Evolutionary conservation across 2,888 invertebrate species (phyloP), one percentile per base, ranked within the genome.

Genomic region (Isotomurus palustris): DNA sequence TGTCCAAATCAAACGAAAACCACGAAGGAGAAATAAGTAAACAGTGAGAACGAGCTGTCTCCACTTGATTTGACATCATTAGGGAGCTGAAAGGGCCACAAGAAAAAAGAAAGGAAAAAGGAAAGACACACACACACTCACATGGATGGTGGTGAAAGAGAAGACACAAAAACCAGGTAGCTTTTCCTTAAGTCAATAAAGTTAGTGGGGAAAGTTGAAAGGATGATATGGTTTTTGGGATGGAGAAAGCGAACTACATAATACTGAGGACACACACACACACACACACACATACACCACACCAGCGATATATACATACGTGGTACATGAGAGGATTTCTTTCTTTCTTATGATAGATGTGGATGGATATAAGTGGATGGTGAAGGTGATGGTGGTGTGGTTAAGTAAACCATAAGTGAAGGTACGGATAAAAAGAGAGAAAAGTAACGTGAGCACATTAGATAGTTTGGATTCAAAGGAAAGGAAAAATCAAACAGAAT

Each of bases 51-150:
- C 47, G 58, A 58, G 48, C 58, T 62, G 62, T 62, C 58, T 62
- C 54, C 56, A 58, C 58, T 62, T 62, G 58, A 62, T 62, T 62
- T 62, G 58, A 58, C 55, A 62, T 58, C 58, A 62, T 62, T 62
- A 62, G 56, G 32, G 47, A 53, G 43, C 40, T 44, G n/a, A 49
- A 52, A 49, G 53, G 4, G 28, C 6, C 3, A 43, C 14, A n/a
- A n/a, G n/a, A n/a, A n/a, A 40, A 27, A 53, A 19, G 45, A 40
- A 38, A 6, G 38, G 17, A 24, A 21, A 38, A 53, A 3, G 27
- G 35, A 22, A 43, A 22, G 22, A 21, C 43, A 43, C 17, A 5
- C 17, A 40, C 43, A n/a, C 38, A 38, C 32, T 32, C 8, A 14
- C 14, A 32, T 32, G 32, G 8, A 32, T 10, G 14, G 32, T n/a